Conservation (phyloP, 2,888 invertebrate species). For the Eupithecia pulchellata region DNA sequence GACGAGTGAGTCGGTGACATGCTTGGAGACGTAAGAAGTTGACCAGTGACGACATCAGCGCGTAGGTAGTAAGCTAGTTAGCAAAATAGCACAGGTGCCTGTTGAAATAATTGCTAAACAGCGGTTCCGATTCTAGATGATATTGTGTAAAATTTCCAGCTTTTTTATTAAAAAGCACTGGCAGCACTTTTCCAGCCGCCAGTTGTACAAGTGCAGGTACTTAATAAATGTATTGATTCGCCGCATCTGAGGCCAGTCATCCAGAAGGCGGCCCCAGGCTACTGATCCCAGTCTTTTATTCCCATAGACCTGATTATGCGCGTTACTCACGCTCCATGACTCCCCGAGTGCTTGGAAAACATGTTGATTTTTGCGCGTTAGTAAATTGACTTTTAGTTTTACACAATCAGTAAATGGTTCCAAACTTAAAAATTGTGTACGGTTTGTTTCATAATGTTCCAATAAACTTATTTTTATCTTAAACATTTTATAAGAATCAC, state of each 20-base stretch:
- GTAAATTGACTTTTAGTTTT: constrained; percentile 15
- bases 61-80: no score
- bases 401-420: background rate
- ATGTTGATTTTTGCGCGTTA: constrained; percentile 44
- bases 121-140: background rate
- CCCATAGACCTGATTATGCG: constrained; percentile 46
- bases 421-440: background rate
- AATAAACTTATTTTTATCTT: background rate
- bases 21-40: background rate
- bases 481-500: background rate
- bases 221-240: constrained; percentile 65
- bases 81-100: no score
- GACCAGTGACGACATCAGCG: background rate
- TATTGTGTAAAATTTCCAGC: background rate
- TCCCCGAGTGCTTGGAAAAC: constrained; percentile 56
- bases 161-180: background rate
- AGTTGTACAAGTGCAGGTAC: constrained; percentile 22
- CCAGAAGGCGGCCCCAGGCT: constrained; percentile 55
- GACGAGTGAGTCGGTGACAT: background rate
- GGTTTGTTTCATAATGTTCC: background rate
- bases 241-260: constrained; percentile 55
- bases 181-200: background rate
- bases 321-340: constrained; percentile 47
- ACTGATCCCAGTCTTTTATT: constrained; percentile 58
- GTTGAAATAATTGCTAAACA: no score